Conservation (phyloP, 2,113 vertebrate species). For the Phrynosoma platyrhinos region DNA sequence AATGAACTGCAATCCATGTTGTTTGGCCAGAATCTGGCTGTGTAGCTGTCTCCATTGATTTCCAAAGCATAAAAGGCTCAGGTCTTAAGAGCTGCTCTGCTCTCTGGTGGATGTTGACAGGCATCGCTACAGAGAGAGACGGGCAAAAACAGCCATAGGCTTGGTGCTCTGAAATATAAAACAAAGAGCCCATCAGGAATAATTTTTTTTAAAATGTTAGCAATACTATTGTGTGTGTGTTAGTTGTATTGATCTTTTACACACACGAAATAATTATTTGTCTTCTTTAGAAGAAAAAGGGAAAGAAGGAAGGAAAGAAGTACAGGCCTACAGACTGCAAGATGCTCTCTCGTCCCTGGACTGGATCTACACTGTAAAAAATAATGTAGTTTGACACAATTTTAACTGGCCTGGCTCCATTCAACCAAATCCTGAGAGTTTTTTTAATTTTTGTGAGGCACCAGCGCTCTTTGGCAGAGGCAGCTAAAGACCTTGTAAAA, state of each 20-base stretch:
- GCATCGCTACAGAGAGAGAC: constrained; percentile 79
- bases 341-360: no score
- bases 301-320: background rate
- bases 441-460: no score
- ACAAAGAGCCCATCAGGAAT: constrained; percentile 62
- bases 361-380: no score
- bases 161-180: constrained; percentile 66
- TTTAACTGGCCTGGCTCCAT: no score
- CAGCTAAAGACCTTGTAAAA: no score
- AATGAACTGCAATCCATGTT: constrained; percentile 88
- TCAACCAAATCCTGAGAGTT: no score
- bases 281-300: background rate
- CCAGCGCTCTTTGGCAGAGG: no score
- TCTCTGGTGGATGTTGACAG: constrained; percentile 89
- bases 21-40: constrained; percentile 84
- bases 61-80: constrained; percentile 81
- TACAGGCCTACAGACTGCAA: no score
- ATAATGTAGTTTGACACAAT: no score
- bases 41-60: constrained; percentile 84
- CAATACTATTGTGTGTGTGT: background rate
- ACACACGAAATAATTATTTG: constrained; percentile 1
- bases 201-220: constrained; percentile 43
- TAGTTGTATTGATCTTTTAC: constrained; percentile 13
- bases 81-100: constrained; percentile 89
- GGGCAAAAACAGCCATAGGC: constrained; percentile 64